Conservation (phyloP, 2,888 invertebrate species). For the Pemphredon lugubris region DNA sequence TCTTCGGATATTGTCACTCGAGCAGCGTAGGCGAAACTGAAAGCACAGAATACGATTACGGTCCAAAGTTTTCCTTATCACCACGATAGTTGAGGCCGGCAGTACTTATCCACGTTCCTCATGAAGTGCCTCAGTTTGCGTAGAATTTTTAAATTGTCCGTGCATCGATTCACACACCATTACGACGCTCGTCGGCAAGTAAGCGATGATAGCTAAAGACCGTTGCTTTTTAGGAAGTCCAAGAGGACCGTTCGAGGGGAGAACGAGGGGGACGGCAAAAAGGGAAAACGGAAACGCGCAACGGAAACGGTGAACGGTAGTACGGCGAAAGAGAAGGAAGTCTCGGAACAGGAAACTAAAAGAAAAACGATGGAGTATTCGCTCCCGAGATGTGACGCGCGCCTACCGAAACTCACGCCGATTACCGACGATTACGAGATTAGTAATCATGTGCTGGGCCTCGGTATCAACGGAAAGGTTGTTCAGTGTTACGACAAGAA, state of each 20-base stretch:
- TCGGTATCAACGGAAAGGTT: slow-evolving; percentile 99
- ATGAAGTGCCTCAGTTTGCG: slow-evolving; percentile 45
- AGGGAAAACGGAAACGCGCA: slow-evolving; percentile 65
- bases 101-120: slow-evolving; percentile 26
- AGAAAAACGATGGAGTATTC: slow-evolving; percentile 68
- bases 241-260: slow-evolving; percentile 62
- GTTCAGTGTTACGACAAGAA: slow-evolving; percentile 94
- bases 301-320: slow-evolving; percentile 42
- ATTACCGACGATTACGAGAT: slow-evolving; percentile 96
- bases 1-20: slow-evolving; percentile 19
- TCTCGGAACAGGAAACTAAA: slow-evolving; percentile 36
- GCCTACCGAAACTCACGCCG: slow-evolving; percentile 88
- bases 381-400: slow-evolving; percentile 71
- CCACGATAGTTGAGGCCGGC: slow-evolving; percentile 10
- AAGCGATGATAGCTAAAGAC: background rate
- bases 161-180: background rate
- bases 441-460: slow-evolving; percentile 94
- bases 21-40: slow-evolving; percentile 14
- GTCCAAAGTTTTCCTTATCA: slow-evolving; percentile 46
- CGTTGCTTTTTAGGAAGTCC: slow-evolving; percentile 66
- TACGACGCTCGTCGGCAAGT: background rate
- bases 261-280: slow-evolving; percentile 44
- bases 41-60: slow-evolving; percentile 41
- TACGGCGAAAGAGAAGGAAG: slow-evolving; percentile 46
- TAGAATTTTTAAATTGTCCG: slow-evolving; percentile 36